Conservation (phyloP, 1,140 invertebrate genomes). For the Pogonognathellus flavescens region DNA sequence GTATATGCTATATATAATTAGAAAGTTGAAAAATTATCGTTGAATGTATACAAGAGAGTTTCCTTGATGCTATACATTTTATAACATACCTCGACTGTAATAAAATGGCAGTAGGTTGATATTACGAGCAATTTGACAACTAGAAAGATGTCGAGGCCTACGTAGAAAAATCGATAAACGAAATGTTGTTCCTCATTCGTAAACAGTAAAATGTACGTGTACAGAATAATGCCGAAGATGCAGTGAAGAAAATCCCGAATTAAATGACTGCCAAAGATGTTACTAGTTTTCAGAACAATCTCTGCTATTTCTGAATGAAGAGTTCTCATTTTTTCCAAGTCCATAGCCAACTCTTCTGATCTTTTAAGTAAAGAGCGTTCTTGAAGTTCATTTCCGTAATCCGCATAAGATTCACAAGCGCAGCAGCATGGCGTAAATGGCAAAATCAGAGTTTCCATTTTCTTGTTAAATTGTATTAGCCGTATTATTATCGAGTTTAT, state of each 20-base stretch:
- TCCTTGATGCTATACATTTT: background rate
- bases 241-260: constrained; percentile 54
- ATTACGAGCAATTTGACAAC: constrained; percentile 44
- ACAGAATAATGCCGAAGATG: constrained; percentile 47
- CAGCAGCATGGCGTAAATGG: constrained; percentile 52
- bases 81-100: constrained; percentile 35
- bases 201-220: constrained; percentile 58
- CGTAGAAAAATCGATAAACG: constrained; percentile 38
- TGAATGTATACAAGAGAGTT: no score
- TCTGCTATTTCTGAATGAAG: constrained; percentile 54
- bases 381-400: constrained; percentile 59
- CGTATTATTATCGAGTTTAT: constrained; percentile 52
- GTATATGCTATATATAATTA: background rate
- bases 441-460: constrained; percentile 18
- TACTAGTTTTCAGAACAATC: constrained; percentile 41
- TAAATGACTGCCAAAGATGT: constrained; percentile 59
- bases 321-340: constrained; percentile 61
- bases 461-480: constrained; percentile 56
- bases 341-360: background rate
- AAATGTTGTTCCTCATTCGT: background rate
- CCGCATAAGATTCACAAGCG: constrained; percentile 28
- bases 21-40: background rate
- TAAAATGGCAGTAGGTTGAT: constrained; percentile 18
- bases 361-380: background rate
- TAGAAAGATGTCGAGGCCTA: constrained; percentile 27